Base-by-base conservation (phyloP, 92 coral and sea anemone species). In the Montipora capitata region DNA sequence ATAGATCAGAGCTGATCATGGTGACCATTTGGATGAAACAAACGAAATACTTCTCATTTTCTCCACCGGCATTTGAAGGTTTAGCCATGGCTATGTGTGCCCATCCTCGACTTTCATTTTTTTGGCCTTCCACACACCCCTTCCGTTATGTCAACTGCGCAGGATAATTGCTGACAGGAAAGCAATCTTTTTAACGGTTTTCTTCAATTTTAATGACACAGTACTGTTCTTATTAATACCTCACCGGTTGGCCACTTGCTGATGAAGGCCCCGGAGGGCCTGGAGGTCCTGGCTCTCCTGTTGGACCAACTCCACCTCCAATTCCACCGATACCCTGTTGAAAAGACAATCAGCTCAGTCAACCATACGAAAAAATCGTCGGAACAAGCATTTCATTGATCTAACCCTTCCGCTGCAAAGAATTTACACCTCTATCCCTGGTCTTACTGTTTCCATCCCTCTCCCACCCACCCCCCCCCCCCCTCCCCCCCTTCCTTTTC, bases 201-300 rank as follows among this genome's bases (percentile, higher is more conserved):
- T 62, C 20, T 10, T 1, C 14, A 27, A 27, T 27, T 27, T 27
- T 27, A 27, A 27, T 27, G 35, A 27, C 52, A 48, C 10, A 10
- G 6, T 48, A 10, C 52, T 5, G 52, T 48, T 48, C 6, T 48
- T 10, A 48, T 10, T 48, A 48, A 48, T 48, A 62, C 49, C 86
- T 82, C 4, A 82, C 86, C 40, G 56, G 78, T 69, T 44, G 20
- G 68, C 86, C 86, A 27, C 66, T 18, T 51, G 15, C 64, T 58
- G 80, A 72, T n/a, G 88, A 79, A 5, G 74, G 82, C 3, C 88
- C 88, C 1, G 88, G 88, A 14, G 88, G 88, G 3, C 88, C 88
- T 13, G 73, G 74, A 4, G 20, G 57, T 1, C 88, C 88, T 7
- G 82, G 74, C 1, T 16, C 49, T 38, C 88, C 88, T 39, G 44